These are phyloP conservation scores for Eupeodes luniger DNA, from an alignment of 2,888 invertebrate genomes.

Conservation along the genomic window DNA sequence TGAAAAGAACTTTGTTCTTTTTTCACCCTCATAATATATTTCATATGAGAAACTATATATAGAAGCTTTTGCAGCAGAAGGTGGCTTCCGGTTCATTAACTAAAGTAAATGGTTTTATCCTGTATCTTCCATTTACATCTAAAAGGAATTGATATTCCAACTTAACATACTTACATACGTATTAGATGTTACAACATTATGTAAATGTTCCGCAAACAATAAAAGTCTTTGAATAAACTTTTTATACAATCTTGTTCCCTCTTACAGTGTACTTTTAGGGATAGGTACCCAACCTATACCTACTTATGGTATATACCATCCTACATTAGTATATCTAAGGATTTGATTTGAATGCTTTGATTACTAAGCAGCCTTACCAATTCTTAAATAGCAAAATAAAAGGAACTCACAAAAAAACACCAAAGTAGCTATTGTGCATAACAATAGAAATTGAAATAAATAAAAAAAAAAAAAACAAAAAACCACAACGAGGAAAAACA, in stretches of 20 bases:
- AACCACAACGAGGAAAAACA: not conserved
- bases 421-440: constrained; percentile 23
- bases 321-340: not conserved
- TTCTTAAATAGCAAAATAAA: not conserved
- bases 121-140: not conserved
- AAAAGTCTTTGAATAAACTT: constrained; percentile 2
- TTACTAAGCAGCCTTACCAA: constrained; percentile 12
- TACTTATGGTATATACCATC: too few species aligned
- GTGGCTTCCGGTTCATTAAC: not conserved
- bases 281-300: not conserved
- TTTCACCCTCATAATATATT: too few species aligned
- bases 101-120: not conserved
- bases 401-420: not conserved
- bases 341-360: constrained; percentile 18
- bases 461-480: not conserved
- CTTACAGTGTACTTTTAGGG: not conserved
- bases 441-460: constrained; percentile 12
- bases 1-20: too few species aligned
- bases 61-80: not conserved
- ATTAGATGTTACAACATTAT: not conserved
- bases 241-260: not conserved
- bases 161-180: not conserved
- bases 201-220: constrained; percentile 13
- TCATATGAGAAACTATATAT: too few species aligned
- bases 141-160: constrained; percentile 2